These are phyloP conservation scores for Magallana ariakensis DNA, from an alignment of 1,140 invertebrate species.

Conservation along the genomic window DNA sequence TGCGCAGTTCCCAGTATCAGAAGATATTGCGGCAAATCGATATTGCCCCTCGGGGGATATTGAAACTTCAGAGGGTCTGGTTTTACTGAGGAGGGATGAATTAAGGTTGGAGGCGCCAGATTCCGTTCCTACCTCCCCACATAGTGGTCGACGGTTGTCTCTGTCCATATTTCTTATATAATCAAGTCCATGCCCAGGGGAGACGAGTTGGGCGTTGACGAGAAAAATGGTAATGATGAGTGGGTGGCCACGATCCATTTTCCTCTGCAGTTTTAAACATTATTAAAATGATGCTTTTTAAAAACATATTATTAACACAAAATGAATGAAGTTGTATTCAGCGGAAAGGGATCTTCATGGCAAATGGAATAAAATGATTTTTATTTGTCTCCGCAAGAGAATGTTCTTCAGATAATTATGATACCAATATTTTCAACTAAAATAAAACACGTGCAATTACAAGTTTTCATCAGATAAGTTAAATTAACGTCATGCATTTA, in stretches of 20 bases:
- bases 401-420: too few species aligned
- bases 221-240: slow-evolving; percentile 46
- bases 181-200: slow-evolving; percentile 48
- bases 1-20: slow-evolving; percentile 88
- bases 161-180: slow-evolving; percentile 31
- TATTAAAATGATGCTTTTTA: too few species aligned
- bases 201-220: slow-evolving; percentile 41
- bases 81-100: not conserved
- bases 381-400: too few species aligned
- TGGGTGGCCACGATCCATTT: slow-evolving; percentile 36
- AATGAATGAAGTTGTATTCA: too few species aligned
- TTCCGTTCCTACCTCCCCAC: not conserved
- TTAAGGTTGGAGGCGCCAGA: not conserved
- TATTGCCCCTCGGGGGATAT: slow-evolving; percentile 54
- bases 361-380: too few species aligned
- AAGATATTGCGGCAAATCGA: slow-evolving; percentile 85
- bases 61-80: not conserved
- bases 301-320: too few species aligned
- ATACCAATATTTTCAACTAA: too few species aligned
- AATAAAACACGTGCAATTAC: too few species aligned
- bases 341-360: too few species aligned
- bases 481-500: too few species aligned
- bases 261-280: too few species aligned
- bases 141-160: not conserved
- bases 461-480: too few species aligned